Evolutionary conservation across 1,140 invertebrate genomes (phyloP).

Genomic region (Mya arenaria): DNA sequence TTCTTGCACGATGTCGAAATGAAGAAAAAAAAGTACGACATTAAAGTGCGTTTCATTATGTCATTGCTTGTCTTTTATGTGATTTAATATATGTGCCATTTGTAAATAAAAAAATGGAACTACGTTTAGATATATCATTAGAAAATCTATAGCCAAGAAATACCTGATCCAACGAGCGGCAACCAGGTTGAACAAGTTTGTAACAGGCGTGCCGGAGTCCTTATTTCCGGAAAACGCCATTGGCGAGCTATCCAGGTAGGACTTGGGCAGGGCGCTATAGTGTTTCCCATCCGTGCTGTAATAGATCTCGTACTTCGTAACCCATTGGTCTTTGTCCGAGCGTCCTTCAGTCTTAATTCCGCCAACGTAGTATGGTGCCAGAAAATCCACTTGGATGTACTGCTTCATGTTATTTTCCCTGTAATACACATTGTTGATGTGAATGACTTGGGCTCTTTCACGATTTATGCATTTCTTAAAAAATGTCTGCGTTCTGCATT

Average conservation of each 20-base stretch:
- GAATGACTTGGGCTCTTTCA: no score
- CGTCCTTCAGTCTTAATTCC: conserved; percentile 87
- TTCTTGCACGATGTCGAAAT: no score
- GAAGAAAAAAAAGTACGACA: no score
- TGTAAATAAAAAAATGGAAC: no score
- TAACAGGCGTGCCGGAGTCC: conserved; percentile 67
- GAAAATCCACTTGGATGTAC: conserved; percentile 84
- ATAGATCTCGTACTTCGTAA: conserved; percentile 86
- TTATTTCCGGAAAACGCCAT: conserved; percentile 67
- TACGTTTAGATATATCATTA: no score
- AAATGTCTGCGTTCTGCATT: no score
- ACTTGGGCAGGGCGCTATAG: conserved; percentile 62
- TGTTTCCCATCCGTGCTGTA: conserved; percentile 72
- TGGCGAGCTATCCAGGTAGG: conserved; percentile 45
- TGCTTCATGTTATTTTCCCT: conserved; percentile 58
- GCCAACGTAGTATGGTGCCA: conserved; percentile 87
- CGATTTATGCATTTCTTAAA: no score
- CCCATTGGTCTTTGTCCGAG: conserved; percentile 83
- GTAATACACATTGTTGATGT: conserved; percentile 33
- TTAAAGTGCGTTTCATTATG: no score
- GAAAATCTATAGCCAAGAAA: no score
- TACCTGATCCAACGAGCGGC: conserved; percentile 68
- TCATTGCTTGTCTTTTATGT: no score
- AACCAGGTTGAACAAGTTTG: conserved; percentile 64
- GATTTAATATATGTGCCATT: no score